Conservation (phyloP, 2,113 vertebrate species). For the Syngnathoides biaculeatus region DNA sequence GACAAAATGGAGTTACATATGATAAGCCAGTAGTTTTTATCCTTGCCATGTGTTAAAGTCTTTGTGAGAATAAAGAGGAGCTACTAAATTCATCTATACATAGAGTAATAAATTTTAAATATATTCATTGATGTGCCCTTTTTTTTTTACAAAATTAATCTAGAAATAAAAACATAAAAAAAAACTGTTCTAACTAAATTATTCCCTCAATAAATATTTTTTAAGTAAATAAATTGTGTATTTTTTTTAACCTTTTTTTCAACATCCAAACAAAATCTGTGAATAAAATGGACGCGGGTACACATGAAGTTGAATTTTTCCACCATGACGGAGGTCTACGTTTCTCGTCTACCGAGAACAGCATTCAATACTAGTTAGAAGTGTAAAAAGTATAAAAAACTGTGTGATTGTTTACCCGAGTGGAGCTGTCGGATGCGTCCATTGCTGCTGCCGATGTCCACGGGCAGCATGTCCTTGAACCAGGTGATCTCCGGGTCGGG, state of each 20-base stretch:
- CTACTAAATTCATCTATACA: background rate
- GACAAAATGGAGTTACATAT: background rate
- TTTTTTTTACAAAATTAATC: too few relatives aligned
- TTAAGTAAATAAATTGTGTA: too few relatives aligned
- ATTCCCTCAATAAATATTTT: too few relatives aligned
- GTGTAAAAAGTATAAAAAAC: background rate
- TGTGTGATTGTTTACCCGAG: slow-evolving; percentile 79
- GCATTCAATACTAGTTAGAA: background rate
- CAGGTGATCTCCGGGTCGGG: slow-evolving; percentile 96
- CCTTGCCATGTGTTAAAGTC: background rate
- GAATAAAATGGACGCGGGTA: too few relatives aligned
- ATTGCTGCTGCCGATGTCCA: slow-evolving; percentile 88
- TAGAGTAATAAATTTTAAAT: too few relatives aligned
- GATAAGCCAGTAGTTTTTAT: background rate
- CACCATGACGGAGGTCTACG: background rate
- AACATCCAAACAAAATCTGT: too few relatives aligned
- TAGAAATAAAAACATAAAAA: too few relatives aligned
- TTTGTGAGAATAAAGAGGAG: background rate
- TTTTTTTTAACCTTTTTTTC: too few relatives aligned
- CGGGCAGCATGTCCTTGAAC: slow-evolving; percentile 98
- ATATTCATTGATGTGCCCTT: too few relatives aligned
- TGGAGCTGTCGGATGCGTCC: slow-evolving; percentile 96
- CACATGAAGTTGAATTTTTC: too few relatives aligned
- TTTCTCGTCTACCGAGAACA: background rate
- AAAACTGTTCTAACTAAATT: too few relatives aligned